Conservation (phyloP, 2,113 vertebrate genomes). For the Silurus glanis region DNA sequence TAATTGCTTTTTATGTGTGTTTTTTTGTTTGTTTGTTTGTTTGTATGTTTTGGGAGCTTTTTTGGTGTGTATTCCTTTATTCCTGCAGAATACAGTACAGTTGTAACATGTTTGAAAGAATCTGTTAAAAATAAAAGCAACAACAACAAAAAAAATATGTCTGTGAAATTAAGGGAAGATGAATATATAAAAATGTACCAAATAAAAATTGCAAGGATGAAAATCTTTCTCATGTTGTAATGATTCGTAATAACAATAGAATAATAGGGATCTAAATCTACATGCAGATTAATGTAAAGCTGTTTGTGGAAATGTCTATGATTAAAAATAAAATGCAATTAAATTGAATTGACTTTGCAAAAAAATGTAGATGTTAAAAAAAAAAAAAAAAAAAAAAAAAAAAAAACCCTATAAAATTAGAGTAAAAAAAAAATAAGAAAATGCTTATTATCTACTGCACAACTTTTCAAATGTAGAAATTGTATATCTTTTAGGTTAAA, state of each 20-base stretch:
- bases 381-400: not conserved
- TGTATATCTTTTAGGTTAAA: not conserved
- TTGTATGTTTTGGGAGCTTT: not conserved
- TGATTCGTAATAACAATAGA: not conserved
- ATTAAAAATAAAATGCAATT: not conserved
- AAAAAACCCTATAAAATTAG: too few species aligned
- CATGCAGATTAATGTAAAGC: not conserved
- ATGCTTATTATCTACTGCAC: not conserved
- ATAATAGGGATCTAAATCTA: not conserved
- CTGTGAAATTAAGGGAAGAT: slow-evolving; percentile 64
- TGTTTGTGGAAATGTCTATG: not conserved
- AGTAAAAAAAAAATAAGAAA: not conserved
- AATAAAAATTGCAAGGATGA: slow-evolving; percentile 54
- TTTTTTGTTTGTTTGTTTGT: slow-evolving; percentile 21
- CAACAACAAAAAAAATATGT: slow-evolving; percentile 14
- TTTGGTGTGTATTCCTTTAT: slow-evolving; percentile 50
- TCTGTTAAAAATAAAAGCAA: slow-evolving; percentile 65
- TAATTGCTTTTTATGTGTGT: slow-evolving; percentile 64
- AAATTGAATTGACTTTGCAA: not conserved
- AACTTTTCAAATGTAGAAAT: not conserved
- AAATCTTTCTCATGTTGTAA: not conserved
- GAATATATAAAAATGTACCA: slow-evolving; percentile 62
- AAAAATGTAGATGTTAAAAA: not conserved
- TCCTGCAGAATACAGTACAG: slow-evolving; percentile 62
- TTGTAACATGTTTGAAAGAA: slow-evolving; percentile 73